These are phyloP conservation scores for Eremophila alpestris DNA, from an alignment of 2,797 vertebrate genomes.

Conservation along the genomic window DNA sequence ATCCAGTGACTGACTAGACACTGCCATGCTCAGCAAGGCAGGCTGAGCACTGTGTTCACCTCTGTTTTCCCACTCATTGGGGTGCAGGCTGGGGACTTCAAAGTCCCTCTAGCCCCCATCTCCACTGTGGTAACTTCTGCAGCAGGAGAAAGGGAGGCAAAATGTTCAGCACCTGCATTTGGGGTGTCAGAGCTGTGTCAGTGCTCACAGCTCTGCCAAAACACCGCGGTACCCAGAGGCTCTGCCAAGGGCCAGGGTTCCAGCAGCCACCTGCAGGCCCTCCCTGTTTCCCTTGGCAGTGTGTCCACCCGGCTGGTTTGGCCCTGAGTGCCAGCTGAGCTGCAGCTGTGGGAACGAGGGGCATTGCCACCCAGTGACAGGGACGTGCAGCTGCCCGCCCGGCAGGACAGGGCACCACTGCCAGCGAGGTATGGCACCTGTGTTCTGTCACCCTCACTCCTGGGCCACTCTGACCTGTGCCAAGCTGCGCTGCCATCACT, in stretches of 20 bases:
- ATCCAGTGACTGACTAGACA: fast-evolving
- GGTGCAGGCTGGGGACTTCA: fast-evolving
- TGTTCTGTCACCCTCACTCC: fast-evolving
- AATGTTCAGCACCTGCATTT: fast-evolving
- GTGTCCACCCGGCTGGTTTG: constrained; percentile 86
- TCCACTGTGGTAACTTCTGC: not conserved
- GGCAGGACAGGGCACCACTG: constrained; percentile 89
- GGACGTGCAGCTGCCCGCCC: constrained; percentile 85
- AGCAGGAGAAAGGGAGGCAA: not conserved
- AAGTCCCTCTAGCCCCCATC: not conserved
- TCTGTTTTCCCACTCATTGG: fast-evolving
- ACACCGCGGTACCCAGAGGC: fast-evolving
- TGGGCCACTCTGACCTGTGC: fast-evolving
- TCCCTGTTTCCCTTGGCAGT: constrained; percentile 53
- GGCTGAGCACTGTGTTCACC: fast-evolving
- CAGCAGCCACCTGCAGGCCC: not conserved
- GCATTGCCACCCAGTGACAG: constrained; percentile 83
- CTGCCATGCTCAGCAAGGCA: fast-evolving
- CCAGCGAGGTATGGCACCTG: constrained; percentile 79
- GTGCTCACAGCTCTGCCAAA: fast-evolving
- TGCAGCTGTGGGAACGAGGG: constrained; percentile 89
- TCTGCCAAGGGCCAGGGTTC: fast-evolving
- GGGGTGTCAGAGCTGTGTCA: not conserved
- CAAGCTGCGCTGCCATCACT: fast-evolving
- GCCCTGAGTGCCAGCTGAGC: constrained; percentile 82